phyloP scores from a whole-genome alignment of 2,888 invertebrate genomes.

The Synergus umbraculus region DNA sequence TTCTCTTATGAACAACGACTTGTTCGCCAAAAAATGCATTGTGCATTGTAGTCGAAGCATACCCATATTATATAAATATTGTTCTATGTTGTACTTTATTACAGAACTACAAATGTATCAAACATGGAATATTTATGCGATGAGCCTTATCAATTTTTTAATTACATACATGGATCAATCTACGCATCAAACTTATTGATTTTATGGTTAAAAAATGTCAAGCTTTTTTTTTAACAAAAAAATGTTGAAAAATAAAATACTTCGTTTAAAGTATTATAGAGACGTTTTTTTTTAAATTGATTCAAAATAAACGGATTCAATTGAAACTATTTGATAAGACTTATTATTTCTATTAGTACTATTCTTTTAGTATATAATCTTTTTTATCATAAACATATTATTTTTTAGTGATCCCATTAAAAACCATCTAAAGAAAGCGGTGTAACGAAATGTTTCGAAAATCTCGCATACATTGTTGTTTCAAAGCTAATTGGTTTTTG shows the following conservation, averaged over 20 bases:
- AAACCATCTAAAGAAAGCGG: no score
- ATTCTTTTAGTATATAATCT: neutral
- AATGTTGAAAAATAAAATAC: neutral
- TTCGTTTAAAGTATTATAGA: neutral
- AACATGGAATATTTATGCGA: constrained; percentile 8
- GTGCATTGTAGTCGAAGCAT: neutral
- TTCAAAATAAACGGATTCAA: neutral
- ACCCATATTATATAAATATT: no score
- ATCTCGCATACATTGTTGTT: no score
- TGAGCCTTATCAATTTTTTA: neutral
- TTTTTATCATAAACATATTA: neutral
- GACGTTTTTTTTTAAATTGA: neutral
- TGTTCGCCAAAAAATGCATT: neutral
- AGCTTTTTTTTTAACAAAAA: neutral
- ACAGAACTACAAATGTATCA: neutral
- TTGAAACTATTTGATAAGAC: neutral
- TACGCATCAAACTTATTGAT: neutral
- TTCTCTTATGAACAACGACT: neutral
- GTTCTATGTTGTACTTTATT: neutral
- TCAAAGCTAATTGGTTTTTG: neutral
- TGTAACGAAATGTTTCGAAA: no score
- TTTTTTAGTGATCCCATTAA: neutral
- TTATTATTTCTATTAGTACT: neutral
- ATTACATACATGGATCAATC: neutral
- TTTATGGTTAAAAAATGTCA: no score